These are phyloP conservation scores for Ammodytes marinus DNA, from an alignment of 2,113 vertebrate genomes.

Conservation along the genomic window DNA sequence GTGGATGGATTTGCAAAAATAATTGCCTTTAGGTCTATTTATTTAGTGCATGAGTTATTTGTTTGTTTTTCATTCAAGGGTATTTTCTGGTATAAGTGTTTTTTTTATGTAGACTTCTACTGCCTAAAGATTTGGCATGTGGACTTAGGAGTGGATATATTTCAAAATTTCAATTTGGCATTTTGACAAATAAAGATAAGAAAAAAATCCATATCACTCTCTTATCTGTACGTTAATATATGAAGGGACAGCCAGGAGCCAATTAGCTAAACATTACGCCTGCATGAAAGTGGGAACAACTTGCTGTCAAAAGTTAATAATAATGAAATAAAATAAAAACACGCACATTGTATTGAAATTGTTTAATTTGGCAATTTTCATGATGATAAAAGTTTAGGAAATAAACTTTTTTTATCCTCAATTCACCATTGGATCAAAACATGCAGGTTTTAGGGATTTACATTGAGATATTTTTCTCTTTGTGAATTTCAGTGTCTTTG, in stretches of 20 bases:
- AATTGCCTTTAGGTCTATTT: background rate
- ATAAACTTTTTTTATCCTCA: too few relatives aligned
- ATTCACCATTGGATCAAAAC: too few relatives aligned
- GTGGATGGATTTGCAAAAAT: background rate
- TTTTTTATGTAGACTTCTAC: background rate
- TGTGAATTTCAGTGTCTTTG: too few relatives aligned
- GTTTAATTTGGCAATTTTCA: background rate
- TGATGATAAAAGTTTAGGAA: background rate
- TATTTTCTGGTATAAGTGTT: slow-evolving; percentile 7
- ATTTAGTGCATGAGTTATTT: background rate
- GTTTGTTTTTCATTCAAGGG: slow-evolving; percentile 3
- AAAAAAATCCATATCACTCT: background rate
- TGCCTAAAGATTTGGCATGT: background rate
- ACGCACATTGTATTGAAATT: background rate
- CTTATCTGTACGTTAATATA: background rate
- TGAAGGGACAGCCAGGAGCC: background rate
- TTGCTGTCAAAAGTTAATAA: background rate
- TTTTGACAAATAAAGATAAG: background rate
- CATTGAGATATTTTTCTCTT: too few relatives aligned
- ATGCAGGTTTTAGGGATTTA: too few relatives aligned
- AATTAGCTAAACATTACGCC: slow-evolving; percentile 6
- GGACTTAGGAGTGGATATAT: background rate
- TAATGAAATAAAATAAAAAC: background rate
- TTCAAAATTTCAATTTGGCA: background rate
- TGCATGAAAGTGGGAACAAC: background rate